Base-by-base conservation (phyloP, 2,888 invertebrate genomes). In the Pyrocoelia pectoralis region DNA sequence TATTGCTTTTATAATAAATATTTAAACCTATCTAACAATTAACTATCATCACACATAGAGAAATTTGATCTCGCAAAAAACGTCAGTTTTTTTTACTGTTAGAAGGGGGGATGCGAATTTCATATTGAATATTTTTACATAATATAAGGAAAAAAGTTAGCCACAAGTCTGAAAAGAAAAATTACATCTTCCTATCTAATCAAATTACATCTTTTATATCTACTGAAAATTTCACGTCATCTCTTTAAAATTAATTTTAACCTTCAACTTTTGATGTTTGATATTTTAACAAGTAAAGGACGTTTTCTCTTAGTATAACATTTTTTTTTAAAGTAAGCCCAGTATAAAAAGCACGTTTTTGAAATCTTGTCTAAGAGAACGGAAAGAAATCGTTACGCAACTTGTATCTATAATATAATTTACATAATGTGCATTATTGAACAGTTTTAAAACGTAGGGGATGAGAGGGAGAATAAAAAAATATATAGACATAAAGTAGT, bases 351-450 rank as follows among this genome's bases (percentile, higher is more conserved):
- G 46, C 46, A 46, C 46, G 46, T 46, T 18, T 46, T 24, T 17
- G 3, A 43, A 43, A 17, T 43, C 43, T 43, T 17, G 43, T 15
- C 43, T 4, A 13, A 12, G 8, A 33, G 10, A 33, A 33, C n/a
- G 8, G 33, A n/a, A n/a, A 33, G n/a, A 24, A 24, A 24, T 33
- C 9, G 18, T 46, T 41, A 14, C 52, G 17, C 49, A 59, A 64
- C 55, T 70, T 71, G 69, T 72, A 71, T 73, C 68, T 71, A 70
- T 74, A 72, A 74, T 74, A 69, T 73, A 76, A 79, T 79, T 78
- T 78, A 73, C 79, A 78, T 79, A 78, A 78, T 76, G 76, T 72
- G 72, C 74, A 73, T 74, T 76, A 78, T 76, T 71, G 75, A 74
- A 75, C 70, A 69, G 71, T 72, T 73, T 15, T 28, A 19, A 6